Conservation (phyloP, 2,113 vertebrate species). For the Scalopus aquaticus region DNA sequence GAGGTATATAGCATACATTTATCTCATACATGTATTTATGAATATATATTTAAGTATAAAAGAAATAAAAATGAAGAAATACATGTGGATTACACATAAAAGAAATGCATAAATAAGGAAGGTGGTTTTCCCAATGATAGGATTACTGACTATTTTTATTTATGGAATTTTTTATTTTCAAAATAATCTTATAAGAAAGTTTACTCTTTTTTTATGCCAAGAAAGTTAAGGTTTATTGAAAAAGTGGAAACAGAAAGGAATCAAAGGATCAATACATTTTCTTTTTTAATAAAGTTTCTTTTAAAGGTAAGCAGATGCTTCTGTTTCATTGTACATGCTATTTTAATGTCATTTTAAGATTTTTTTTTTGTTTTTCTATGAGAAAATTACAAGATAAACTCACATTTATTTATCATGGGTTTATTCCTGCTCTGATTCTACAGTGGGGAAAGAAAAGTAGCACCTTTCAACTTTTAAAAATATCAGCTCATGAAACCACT, state of each 20-base stretch:
- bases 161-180: background rate
- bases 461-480: slow-evolving; percentile 5
- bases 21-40: slow-evolving; percentile 29
- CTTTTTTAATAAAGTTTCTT: background rate
- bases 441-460: background rate
- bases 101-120: slow-evolving; percentile 42
- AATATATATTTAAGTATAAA: slow-evolving; percentile 47
- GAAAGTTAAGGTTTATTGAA: background rate
- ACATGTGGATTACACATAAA: background rate
- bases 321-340: background rate
- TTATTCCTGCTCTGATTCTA: background rate
- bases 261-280: background rate
- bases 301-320: background rate
- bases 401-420: background rate
- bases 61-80: slow-evolving; percentile 42
- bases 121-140: background rate
- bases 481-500: slow-evolving; percentile 1
- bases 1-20: background rate
- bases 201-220: background rate
- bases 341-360: background rate
- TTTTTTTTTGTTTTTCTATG: slow-evolving; percentile 5
- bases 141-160: slow-evolving; percentile 30
- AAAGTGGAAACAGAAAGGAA: background rate
- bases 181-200: slow-evolving; percentile 22
- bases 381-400: slow-evolving; percentile 47